Conservation (phyloP, 2,113 vertebrate genomes). For the Sceloporus undulatus region DNA sequence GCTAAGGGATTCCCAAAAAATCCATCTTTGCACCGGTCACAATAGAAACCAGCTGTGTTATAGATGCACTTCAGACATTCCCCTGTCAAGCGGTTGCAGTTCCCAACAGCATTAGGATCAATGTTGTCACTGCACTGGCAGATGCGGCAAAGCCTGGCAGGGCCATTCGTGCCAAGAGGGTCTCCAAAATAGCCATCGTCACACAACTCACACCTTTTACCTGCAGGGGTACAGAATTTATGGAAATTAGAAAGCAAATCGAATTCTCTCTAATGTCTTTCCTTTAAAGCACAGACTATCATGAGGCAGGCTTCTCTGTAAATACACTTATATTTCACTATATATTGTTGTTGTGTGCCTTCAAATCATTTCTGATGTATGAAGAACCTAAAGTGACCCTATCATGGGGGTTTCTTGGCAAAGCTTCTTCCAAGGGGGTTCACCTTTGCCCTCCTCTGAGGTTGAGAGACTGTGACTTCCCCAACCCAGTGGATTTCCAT, state of each 20-base stretch:
- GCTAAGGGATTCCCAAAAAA: slow-evolving; percentile 90
- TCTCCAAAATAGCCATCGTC: slow-evolving; percentile 96
- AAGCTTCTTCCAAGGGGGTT: too few species aligned
- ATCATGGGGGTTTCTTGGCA: too few species aligned
- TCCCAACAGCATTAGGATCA: slow-evolving; percentile 88
- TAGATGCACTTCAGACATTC: slow-evolving; percentile 92
- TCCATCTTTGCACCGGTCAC: slow-evolving; percentile 89
- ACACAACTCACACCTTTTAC: slow-evolving; percentile 95
- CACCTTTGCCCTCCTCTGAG: too few species aligned
- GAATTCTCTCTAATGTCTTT: fast-evolving
- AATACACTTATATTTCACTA: not conserved
- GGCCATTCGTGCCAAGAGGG: slow-evolving; percentile 83
- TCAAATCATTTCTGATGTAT: too few species aligned
- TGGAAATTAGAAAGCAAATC: fast-evolving
- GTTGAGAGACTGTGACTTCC: too few species aligned
- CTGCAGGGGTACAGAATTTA: slow-evolving; percentile 67
- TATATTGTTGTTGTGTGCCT: too few species aligned
- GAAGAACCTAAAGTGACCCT: too few species aligned
- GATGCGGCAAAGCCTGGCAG: slow-evolving; percentile 81
- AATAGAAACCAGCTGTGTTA: slow-evolving; percentile 89
- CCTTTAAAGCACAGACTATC: not conserved
- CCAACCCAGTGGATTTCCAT: too few species aligned
- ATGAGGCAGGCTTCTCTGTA: not conserved
- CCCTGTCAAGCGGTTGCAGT: slow-evolving; percentile 87
- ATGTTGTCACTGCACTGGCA: slow-evolving; percentile 96